These are phyloP conservation scores for Gonioctena quinquepunctata DNA, from an alignment of 1,140 invertebrate species.

Conservation along the genomic window DNA sequence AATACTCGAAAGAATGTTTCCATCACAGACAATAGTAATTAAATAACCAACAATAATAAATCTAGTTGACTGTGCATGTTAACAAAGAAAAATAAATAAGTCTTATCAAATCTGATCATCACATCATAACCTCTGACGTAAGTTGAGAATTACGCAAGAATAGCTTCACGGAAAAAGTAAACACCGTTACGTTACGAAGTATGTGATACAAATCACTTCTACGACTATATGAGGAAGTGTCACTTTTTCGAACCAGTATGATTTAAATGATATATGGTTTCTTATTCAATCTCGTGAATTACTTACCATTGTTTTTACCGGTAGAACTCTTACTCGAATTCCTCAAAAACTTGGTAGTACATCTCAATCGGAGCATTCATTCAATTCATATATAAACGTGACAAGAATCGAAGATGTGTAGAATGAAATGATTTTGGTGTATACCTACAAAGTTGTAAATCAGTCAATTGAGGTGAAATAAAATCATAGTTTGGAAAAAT, in stretches of 20 bases:
- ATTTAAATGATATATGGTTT: background rate
- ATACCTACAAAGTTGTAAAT: too few relatives aligned
- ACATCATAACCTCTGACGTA: background rate
- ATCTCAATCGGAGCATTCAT: too few relatives aligned
- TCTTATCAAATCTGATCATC: background rate
- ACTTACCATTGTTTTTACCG: background rate
- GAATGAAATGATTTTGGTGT: too few relatives aligned
- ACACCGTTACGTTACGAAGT: background rate
- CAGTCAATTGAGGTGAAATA: too few relatives aligned
- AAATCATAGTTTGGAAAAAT: too few relatives aligned
- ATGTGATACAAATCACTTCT: background rate
- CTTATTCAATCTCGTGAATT: background rate
- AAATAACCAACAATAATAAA: background rate
- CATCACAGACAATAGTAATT: background rate
- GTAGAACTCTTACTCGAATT: too few relatives aligned
- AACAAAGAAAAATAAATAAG: background rate
- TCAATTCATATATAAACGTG: too few relatives aligned
- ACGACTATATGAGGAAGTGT: background rate
- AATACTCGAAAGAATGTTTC: background rate
- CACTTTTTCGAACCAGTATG: background rate
- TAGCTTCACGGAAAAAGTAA: background rate
- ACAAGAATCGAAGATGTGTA: too few relatives aligned
- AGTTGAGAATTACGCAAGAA: background rate
- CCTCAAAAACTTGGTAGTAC: too few relatives aligned
- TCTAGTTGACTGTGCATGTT: background rate